Percentiles rank a stretch among this genome's conserved stretches.
phyloP scores from a whole-genome alignment of 2,888 invertebrate species.

The Cephus spinipes region DNA sequence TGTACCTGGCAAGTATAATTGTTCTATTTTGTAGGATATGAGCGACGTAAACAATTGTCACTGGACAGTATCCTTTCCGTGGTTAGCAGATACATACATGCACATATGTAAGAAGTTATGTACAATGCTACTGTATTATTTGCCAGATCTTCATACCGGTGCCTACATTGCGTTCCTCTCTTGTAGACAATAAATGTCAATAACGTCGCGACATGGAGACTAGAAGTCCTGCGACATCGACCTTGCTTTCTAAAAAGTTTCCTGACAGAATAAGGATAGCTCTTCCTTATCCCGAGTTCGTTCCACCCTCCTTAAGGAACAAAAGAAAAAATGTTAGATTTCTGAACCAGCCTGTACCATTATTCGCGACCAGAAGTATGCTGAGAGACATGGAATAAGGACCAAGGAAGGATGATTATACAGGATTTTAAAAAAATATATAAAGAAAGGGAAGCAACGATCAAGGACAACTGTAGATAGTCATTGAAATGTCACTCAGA shows the following conservation, averaged over 20 bases:
- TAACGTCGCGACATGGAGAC: neutral
- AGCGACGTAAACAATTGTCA: neutral
- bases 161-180: neutral
- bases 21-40: neutral
- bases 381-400: neutral
- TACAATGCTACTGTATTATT: neutral
- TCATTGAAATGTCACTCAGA: neutral
- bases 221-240: neutral
- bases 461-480: neutral
- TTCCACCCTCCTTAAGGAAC: neutral
- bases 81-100: neutral
- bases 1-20: neutral
- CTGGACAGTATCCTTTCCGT: neutral
- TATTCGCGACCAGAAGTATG: neutral
- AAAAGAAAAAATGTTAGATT: neutral
- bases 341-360: neutral
- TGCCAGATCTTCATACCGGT: neutral
- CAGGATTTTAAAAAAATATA: neutral
- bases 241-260: constrained; percentile 1
- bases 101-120: neutral
- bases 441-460: neutral
- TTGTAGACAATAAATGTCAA: neutral
- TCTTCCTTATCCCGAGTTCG: neutral
- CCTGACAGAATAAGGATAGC: neutral
- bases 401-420: neutral